Evolutionary conservation across 2,797 vertebrate species (phyloP), one percentile per base, ranked within the genome.

Genomic region (Coregonus sp.): DNA sequence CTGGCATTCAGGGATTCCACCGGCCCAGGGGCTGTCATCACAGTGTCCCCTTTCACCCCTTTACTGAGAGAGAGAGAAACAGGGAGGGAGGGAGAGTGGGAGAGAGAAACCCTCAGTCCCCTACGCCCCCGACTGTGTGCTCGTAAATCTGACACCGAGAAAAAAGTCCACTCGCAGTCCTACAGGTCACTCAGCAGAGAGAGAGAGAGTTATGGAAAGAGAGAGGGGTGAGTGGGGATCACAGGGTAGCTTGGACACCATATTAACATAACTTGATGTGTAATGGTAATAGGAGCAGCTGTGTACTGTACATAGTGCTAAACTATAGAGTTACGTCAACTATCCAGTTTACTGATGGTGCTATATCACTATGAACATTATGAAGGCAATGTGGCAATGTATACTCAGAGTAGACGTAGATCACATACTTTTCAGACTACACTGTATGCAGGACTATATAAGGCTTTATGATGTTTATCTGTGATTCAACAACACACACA

Each of bases 1-100:
- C 76, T 90, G 87, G 84, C 83, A 90, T 91, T 87, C 87, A 85
- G 86, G 88, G 88, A 89, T 93, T 91, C 88, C 87, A 86, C 87
- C 83, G 81, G 86, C 84, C 25, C 33, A 86, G 74, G 78, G 79
- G 76, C 87, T 80, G 89, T 92, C 87, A 90, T 82, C 84, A 78
- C 66, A 75, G 90, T 92, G 86, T 93, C 89, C 86, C 83, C 89
- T 94, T 93, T 91, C 92, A 90, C 84, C 35, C 71, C 51, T 76
- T 78, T n/a, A 74, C 70, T 50, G 31, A 40, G 74, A 74, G 75
- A 31, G 31, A 59, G 25, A 54, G 52, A 51, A 33, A 56, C 73
- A 56, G 80, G 85, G 85, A 80, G 82, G 81, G 81, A 56, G 80
- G 85, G 85, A 80, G 84, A 81, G 75, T 81, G 83, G 82, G 75